Conservation (phyloP, 2,113 vertebrate genomes). For the Marcusenius ussheri region DNA sequence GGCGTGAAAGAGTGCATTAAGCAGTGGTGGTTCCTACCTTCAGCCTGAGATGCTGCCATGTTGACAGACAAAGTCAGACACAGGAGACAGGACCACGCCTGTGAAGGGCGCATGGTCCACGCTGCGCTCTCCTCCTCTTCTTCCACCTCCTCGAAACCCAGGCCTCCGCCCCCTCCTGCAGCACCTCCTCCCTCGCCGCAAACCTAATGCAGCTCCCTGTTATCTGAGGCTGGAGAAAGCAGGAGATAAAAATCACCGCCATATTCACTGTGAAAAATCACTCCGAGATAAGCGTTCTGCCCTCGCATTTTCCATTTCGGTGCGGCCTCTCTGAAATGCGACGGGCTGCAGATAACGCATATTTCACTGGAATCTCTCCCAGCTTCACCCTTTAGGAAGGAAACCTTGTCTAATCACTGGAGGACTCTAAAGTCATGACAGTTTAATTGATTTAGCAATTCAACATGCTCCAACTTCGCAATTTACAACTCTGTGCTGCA, state of each 20-base stretch:
- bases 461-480: neutral
- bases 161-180: constrained; percentile 20
- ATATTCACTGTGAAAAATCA: neutral
- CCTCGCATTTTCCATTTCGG: neutral
- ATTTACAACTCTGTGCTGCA: neutral
- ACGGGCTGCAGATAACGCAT: constrained; percentile 2
- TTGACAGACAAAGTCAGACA: constrained; percentile 46
- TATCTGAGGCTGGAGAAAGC: constrained; percentile 45
- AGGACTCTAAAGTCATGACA: neutral
- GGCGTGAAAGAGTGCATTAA: neutral
- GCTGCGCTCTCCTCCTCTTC: constrained; percentile 25
- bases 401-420: constrained; percentile 12
- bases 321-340: neutral
- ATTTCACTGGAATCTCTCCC: neutral
- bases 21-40: constrained; percentile 44
- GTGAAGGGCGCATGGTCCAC: constrained; percentile 50
- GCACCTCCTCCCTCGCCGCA: constrained; percentile 45
- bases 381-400: neutral
- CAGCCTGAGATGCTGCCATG: constrained; percentile 49
- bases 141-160: constrained; percentile 23
- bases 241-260: constrained; percentile 23
- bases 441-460: constrained; percentile 15
- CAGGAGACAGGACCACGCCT: constrained; percentile 52
- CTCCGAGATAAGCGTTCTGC: constrained; percentile 1
- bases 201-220: constrained; percentile 30